A percentile compares a stretch with the other conserved stretches of the same genome.
Conservation (phyloP, 2,113 vertebrate species). For the Cebidichthys violaceus region DNA sequence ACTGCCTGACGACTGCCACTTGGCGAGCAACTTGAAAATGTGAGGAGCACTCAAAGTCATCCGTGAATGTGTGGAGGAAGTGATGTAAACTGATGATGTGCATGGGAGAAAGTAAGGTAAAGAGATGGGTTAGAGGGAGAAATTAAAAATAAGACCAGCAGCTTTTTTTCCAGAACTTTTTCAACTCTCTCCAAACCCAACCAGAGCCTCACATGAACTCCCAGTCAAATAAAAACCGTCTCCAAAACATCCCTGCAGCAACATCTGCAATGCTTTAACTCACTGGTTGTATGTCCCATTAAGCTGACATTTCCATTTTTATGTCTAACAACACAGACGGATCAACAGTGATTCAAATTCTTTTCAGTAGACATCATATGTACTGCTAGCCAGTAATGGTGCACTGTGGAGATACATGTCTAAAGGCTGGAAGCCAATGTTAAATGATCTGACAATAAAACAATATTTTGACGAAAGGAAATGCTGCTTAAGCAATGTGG, state of each 20-base stretch:
- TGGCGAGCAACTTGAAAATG: constrained; percentile 33
- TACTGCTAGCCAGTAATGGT: constrained; percentile 3
- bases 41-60: constrained; percentile 6
- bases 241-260: constrained; percentile 33
- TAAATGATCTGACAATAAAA: constrained; percentile 20
- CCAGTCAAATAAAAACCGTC: not conserved
- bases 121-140: not conserved
- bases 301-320: constrained; percentile 38
- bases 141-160: not conserved
- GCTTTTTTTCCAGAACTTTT: not conserved
- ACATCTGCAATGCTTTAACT: constrained; percentile 42
- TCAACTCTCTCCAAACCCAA: constrained; percentile 19
- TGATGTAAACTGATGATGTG: constrained; percentile 13
- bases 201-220: constrained; percentile 22
- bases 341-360: constrained; percentile 50
- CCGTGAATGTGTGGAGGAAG: constrained; percentile 16
- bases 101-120: not conserved
- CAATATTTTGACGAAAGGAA: constrained; percentile 26
- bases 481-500: constrained; percentile 11
- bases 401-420: not conserved
- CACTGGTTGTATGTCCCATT: constrained; percentile 28
- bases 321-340: constrained; percentile 14
- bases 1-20: constrained; percentile 25
- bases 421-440: constrained; percentile 18
- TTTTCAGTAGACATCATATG: constrained; percentile 19